phyloP scores from a whole-genome alignment of 1,140 invertebrate species.

The Anastrepha obliqua region DNA sequence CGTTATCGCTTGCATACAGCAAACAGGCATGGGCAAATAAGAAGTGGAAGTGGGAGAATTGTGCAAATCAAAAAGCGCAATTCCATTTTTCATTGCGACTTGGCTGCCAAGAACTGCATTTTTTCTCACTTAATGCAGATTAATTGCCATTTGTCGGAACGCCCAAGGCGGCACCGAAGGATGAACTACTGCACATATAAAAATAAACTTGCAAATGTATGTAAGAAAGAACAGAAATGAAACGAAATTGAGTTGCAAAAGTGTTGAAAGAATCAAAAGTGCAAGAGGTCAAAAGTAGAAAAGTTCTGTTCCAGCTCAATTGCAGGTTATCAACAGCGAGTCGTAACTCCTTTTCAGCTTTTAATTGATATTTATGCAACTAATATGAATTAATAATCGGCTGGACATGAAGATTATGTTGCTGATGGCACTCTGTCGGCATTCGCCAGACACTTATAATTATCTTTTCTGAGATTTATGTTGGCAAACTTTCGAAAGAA shows the following conservation, averaged over 20 bases:
- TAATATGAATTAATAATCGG: conserved; percentile 47
- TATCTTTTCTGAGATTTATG: conserved; percentile 28
- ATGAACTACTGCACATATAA: not conserved
- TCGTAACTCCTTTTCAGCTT: conserved; percentile 4
- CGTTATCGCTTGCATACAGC: not conserved
- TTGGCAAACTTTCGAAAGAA: too few relatives aligned
- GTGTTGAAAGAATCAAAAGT: not conserved
- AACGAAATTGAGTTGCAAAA: conserved; percentile 6
- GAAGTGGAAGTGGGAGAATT: not conserved
- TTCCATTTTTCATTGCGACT: conserved; percentile 37
- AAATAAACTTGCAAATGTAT: not conserved
- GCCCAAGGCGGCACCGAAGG: not conserved
- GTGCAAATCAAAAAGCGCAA: conserved; percentile 3
- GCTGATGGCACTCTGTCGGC: conserved; percentile 17
- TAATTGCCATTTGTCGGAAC: conserved; percentile 24
- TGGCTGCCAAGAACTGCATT: conserved; percentile 8
- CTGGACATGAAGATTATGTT: conserved; percentile 17
- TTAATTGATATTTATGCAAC: conserved; percentile 50
- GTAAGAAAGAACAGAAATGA: not conserved
- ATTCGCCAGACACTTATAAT: conserved; percentile 9
- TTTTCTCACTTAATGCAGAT: conserved; percentile 35
- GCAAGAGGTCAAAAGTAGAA: not conserved
- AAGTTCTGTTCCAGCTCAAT: not conserved
- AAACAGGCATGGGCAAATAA: not conserved
- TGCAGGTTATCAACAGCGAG: conserved; percentile 31